phyloP scores from a whole-genome alignment of 2,113 vertebrate species.

The Otocyon megalotis region DNA sequence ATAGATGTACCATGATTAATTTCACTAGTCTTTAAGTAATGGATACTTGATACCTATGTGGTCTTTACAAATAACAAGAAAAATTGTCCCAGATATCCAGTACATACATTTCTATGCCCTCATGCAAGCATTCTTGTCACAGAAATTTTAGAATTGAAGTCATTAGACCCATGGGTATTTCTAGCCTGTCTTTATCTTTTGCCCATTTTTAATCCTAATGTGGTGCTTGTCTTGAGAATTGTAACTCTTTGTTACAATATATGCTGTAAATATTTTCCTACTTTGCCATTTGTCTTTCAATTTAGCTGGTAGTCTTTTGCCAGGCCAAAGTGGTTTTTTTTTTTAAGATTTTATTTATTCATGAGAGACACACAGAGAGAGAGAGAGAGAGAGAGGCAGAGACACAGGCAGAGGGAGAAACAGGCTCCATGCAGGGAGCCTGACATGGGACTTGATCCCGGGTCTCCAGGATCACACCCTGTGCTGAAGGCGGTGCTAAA shows the following conservation, averaged over 20 bases:
- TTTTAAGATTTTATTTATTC: no score
- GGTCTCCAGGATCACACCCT: no score
- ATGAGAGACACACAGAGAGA: no score
- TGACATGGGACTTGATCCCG: no score
- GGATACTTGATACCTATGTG: not conserved
- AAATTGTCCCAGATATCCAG: constrained; percentile 44
- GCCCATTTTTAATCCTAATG: not conserved
- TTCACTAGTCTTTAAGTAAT: constrained; percentile 29
- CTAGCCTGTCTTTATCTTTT: not conserved
- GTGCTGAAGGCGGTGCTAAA: no score
- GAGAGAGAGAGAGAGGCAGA: no score
- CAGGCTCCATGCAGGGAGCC: no score
- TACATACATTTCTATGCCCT: not conserved
- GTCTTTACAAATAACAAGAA: constrained; percentile 27
- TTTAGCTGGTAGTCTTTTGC: not conserved
- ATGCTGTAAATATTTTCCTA: constrained; percentile 32
- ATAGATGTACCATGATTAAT: constrained; percentile 22
- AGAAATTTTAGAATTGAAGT: constrained; percentile 47
- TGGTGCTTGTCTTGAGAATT: not conserved
- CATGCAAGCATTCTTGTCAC: not conserved
- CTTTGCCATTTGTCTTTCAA: constrained; percentile 50
- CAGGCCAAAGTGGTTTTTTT: not conserved
- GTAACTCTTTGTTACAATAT: not conserved
- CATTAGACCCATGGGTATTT: constrained; percentile 2
- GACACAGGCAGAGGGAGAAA: no score